Percentiles rank a stretch among this genome's conserved stretches.
These are phyloP conservation scores for Neocloeon triangulifer DNA, from an alignment of 1,140 invertebrate genomes.

Conservation along the genomic window DNA sequence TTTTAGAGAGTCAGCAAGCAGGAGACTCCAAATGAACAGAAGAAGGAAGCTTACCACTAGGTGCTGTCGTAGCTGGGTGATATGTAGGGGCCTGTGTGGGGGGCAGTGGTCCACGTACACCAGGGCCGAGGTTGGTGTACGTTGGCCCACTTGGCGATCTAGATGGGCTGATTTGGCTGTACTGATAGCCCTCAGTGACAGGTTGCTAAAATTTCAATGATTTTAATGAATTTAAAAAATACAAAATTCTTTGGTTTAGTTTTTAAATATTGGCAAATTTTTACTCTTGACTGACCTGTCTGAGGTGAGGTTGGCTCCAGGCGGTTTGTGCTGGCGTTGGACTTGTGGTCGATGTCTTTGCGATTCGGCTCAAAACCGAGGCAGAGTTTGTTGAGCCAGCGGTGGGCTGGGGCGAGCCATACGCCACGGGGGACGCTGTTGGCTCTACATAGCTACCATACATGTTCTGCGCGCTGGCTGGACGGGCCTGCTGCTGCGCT, in stretches of 20 bases:
- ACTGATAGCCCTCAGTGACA: conserved; percentile 39
- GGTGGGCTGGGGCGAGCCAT: conserved; percentile 25
- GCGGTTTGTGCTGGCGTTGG: conserved; percentile 39
- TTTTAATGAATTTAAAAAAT: too few relatives aligned
- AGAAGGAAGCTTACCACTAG: conserved; percentile 10
- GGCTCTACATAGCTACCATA: conserved; percentile 43
- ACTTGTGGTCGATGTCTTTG: conserved; percentile 37
- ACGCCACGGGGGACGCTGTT: conserved; percentile 9
- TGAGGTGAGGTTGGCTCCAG: conserved; percentile 22
- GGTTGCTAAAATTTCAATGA: too few relatives aligned
- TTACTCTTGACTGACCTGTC: too few relatives aligned
- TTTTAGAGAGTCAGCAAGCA: conserved; percentile 5
- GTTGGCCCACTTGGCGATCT: conserved; percentile 59
- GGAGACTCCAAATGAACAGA: conserved; percentile 7
- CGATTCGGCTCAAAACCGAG: conserved; percentile 33
- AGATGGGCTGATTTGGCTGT: conserved; percentile 59
- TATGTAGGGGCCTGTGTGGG: conserved; percentile 16
- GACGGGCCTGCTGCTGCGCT: conserved; percentile 17
- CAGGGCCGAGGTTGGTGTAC: conserved; percentile 48
- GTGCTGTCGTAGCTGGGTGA: conserved; percentile 27
- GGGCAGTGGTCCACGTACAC: conserved; percentile 16
- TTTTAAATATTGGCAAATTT: too few relatives aligned
- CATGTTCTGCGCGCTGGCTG: conserved; percentile 41
- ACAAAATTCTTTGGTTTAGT: too few relatives aligned
- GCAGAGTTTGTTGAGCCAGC: conserved; percentile 13